Conservation (phyloP, 2,888 invertebrate species). For the Platycnemis pennipes region DNA sequence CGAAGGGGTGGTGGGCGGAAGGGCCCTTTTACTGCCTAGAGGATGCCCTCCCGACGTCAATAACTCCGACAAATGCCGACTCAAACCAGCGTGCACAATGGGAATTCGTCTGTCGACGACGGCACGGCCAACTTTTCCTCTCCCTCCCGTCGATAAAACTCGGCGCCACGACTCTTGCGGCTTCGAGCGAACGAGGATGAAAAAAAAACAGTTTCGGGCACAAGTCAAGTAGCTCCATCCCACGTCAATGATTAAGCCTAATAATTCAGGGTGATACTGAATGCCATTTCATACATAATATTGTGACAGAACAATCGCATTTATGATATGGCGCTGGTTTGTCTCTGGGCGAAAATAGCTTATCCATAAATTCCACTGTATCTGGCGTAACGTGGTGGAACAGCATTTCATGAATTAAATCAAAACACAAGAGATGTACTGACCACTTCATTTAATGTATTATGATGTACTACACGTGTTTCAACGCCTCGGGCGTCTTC, state of each 20-base stretch:
- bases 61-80: conserved; percentile 15
- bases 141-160: neutral
- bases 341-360: no score
- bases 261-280: no score
- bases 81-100: conserved; percentile 26
- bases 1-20: neutral
- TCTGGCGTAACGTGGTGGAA: no score
- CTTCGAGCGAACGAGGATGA: neutral
- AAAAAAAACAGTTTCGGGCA: neutral
- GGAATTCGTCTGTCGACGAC: neutral
- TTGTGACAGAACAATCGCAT: no score
- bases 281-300: no score
- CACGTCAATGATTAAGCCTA: neutral
- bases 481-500: no score
- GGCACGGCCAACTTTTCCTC: neutral
- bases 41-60: neutral
- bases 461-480: no score
- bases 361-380: no score
- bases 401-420: no score
- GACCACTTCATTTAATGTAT: no score
- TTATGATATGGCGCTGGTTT: no score
- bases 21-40: neutral
- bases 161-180: neutral
- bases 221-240: neutral
- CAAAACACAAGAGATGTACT: no score